phyloP scores from a whole-genome alignment of 2,888 invertebrate species.

The Choreutis nemorana region DNA sequence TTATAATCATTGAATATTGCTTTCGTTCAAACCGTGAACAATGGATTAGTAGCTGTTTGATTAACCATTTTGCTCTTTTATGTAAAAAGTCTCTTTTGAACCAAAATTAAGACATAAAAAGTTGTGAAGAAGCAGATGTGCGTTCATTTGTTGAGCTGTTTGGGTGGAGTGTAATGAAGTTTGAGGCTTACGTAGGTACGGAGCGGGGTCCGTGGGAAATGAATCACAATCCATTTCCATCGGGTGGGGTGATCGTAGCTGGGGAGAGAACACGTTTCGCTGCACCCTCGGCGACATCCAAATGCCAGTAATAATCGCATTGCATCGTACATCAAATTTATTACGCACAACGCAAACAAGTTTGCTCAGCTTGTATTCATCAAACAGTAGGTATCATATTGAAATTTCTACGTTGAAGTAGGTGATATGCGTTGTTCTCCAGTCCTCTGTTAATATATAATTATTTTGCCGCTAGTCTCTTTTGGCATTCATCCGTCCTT shows the following conservation, averaged over 20 bases:
- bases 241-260: constrained; percentile 39
- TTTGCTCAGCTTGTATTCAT: too few species aligned
- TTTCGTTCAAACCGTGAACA: constrained; percentile 21
- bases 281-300: constrained; percentile 54
- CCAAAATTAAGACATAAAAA: too few species aligned
- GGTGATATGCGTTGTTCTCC: too few species aligned
- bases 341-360: too few species aligned
- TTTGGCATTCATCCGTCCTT: too few species aligned
- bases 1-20: too few species aligned
- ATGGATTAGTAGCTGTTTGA: constrained; percentile 19
- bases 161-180: constrained; percentile 33
- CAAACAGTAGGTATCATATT: too few species aligned
- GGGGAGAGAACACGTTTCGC: constrained; percentile 31
- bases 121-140: constrained; percentile 10
- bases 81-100: constrained; percentile 14
- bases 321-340: constrained; percentile 30
- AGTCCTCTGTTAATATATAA: too few species aligned
- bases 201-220: constrained; percentile 54
- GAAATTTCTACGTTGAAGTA: too few species aligned
- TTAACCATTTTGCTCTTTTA: constrained; percentile 10
- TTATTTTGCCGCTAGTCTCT: too few species aligned
- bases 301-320: constrained; percentile 54
- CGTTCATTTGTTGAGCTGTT: constrained; percentile 19
- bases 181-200: constrained; percentile 34
- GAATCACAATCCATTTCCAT: constrained; percentile 64